Evolutionary conservation across 2,797 vertebrate genomes (phyloP), one percentile per base, ranked within the genome.

Genomic region (Lophius americanus): DNA sequence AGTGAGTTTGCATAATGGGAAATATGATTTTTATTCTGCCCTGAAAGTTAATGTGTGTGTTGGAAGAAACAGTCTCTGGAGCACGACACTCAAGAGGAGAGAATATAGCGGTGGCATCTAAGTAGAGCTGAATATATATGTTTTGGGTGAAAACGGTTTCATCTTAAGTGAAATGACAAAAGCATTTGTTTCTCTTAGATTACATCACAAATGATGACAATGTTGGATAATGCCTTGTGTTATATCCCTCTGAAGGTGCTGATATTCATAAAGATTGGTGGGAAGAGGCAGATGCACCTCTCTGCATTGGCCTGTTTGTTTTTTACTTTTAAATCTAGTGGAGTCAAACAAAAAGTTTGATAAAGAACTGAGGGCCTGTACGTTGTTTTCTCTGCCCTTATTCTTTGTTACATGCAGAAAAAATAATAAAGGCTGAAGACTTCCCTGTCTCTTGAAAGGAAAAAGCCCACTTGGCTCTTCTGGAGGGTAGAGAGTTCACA

Each of bases 401-500:
- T 11, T 4, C 57, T 3, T 9, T 41, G 36, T 1, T 53, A 8
- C 51, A 35, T 50, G 12, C 32, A 61, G 43, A 62, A 32, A 56
- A 70, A 65, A 73, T 53, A 68, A 9, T 55, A 48, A 76, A 51
- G 51, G 42, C 68, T 64, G 54, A 48, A 53, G 42, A 57, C 13
- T 48, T 69, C 35, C 55, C 53, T 60, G 42, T 71, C 51, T 50
- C 39, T 50, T 47, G 54, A 35, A 12, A 41, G n/a, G 52, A 47
- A 42, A 32, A 12, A 47, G 14, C 8, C 60, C 5, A 48, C 47
- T 60, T 61, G 49, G 42, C 72, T 5, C 6, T 43, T 43, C 52
- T 64, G 53, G 14, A 3, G 48, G 35, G 7, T 65, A 58, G 50
- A 51, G 54, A 62, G 72, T 71, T 81, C 42, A 84, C 2, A 38